phyloP scores from a whole-genome alignment of 2,113 vertebrate genomes.

The Butorides virescens region DNA sequence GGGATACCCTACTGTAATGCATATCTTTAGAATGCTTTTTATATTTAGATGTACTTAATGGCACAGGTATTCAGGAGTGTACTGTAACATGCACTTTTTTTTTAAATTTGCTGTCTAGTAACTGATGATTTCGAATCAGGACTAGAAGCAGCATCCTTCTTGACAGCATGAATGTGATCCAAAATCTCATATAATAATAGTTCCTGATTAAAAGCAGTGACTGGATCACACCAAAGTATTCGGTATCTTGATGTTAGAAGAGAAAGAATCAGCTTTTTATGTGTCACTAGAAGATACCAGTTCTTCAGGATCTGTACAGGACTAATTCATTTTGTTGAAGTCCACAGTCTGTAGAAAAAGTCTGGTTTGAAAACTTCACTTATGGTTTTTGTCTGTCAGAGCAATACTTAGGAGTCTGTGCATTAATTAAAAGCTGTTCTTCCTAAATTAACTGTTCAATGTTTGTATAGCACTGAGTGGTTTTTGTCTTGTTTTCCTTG shows the following conservation, averaged over 20 bases:
- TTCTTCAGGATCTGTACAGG: neutral
- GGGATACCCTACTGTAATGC: neutral
- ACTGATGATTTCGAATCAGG: neutral
- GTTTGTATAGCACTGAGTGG: neutral
- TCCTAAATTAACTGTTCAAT: neutral
- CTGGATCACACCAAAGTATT: neutral
- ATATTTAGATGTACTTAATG: neutral
- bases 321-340: neutral
- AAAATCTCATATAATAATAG: neutral
- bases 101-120: neutral
- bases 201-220: neutral
- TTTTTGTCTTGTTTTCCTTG: neutral
- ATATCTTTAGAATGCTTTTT: neutral
- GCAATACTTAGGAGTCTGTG: neutral
- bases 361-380: neutral
- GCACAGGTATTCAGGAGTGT: neutral
- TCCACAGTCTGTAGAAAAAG: neutral
- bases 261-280: neutral
- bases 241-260: neutral
- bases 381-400: neutral
- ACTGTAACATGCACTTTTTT: neutral
- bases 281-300: neutral
- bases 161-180: neutral
- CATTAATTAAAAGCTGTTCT: neutral
- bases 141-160: neutral